Conservation (phyloP, 2,113 vertebrate species). For the Maccullochella peelii region DNA sequence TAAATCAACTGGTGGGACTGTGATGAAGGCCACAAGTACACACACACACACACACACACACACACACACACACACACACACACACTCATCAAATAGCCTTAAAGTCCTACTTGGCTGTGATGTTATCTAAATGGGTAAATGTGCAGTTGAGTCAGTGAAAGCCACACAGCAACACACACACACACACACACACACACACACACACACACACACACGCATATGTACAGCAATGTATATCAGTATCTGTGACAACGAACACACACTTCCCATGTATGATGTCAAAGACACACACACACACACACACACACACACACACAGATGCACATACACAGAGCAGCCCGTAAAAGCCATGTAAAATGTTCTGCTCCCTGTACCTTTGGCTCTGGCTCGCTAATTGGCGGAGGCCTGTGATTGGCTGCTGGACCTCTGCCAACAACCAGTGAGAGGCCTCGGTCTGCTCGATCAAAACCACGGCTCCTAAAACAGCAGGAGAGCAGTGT, state of each 20-base stretch:
- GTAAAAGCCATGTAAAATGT: slow-evolving; percentile 46
- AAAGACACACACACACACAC: slow-evolving; percentile 1
- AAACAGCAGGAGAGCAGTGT: slow-evolving; percentile 68
- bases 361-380: slow-evolving; percentile 13
- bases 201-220: no score
- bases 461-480: slow-evolving; percentile 57
- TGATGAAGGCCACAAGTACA: slow-evolving; percentile 17
- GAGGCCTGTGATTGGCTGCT: slow-evolving; percentile 72
- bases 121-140: slow-evolving; percentile 40
- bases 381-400: slow-evolving; percentile 62
- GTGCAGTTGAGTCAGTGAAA: slow-evolving; percentile 18
- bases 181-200: no score
- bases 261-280: slow-evolving; percentile 1
- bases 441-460: slow-evolving; percentile 66
- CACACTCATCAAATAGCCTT: not conserved
- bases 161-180: not conserved
- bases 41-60: not conserved
- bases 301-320: slow-evolving; percentile 45
- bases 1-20: slow-evolving; percentile 38
- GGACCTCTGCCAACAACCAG: slow-evolving; percentile 76
- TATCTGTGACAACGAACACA: not conserved
- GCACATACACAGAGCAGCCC: slow-evolving; percentile 14
- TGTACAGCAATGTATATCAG: not conserved
- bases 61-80: slow-evolving; percentile 15
- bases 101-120: slow-evolving; percentile 3